Evolutionary conservation across 2,888 invertebrate species (phyloP), one percentile per base, ranked within the genome.

Genomic region (Acanthopleura granulata): DNA sequence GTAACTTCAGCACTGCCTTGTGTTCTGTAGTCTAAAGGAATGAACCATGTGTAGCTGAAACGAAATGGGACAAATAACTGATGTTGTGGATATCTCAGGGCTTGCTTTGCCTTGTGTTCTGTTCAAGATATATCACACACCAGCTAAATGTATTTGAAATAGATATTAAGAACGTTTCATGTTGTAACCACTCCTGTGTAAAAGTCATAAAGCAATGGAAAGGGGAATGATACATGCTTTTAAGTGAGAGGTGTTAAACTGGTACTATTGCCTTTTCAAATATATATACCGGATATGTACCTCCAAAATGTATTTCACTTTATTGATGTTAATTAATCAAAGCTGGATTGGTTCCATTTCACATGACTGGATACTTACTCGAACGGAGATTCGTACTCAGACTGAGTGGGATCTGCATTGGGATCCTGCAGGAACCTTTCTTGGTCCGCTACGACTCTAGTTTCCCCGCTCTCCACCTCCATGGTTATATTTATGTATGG

Each of bases 401-500:
- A 77, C n/a, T 72, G 62, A 30, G 61, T 73, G 0, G 78, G 76
- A 12, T 78, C 27, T 25, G 76, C 72, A 22, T 79, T 62, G 16
- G 79, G 79, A 61, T 82, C 78, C 27, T 49, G 49, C 50, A 89
- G 80, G 74, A 88, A 88, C 15, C 89, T 81, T 29, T 78, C 78
- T 77, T 88, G 89, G 18, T 75, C 77, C 15, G 85, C 87, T 0
- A 75, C 79, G 22, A 87, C 79, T 27, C 76, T 78, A 14, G 80
- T 78, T 16, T 73, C 27, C 4, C 73, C 57, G 72, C 77, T 73
- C 14, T 22, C 40, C 29, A 49, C 71, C 25, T 6, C 15, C n/a
- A 83, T 77, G 15, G 84, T 79, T 3, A 90, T 74, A 76, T 84
- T 84, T 25, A 90, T 78, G 50, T 84, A 84, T 0, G 90, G 90